Base-by-base conservation (phyloP, 2,113 vertebrate genomes). In the Furnarius figulus region DNA sequence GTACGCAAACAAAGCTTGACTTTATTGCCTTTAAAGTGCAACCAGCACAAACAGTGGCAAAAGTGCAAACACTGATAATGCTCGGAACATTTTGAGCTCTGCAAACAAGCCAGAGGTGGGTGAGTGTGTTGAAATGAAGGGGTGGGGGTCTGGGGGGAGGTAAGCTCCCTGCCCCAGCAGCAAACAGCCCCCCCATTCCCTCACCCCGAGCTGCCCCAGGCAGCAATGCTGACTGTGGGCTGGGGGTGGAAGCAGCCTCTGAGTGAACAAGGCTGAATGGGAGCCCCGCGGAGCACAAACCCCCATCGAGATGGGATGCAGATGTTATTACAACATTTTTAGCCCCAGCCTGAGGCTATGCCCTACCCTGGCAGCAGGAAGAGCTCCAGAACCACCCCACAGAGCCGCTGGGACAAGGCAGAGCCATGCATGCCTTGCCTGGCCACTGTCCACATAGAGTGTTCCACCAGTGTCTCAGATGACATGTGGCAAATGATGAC, bases 31-130 rank as follows among this genome's bases (percentile, higher is more conserved):
- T 90, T 86, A 93, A 92, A 96, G 73, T 53, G 79, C 96, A 94
- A 90, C 90, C 39, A 94, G 88, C 89, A 90, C 93, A 96, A 97
- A 95, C 87, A 96, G 89, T 53, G 95, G 94, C 91, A 97, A 94
- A 95, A 96, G 96, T 91, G 94, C 94, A 96, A 96, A 95, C 84
- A 95, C 66, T 92, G 95, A 97, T 96, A 96, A 72, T 68, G 77
- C 80, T 67, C 49, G 0, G 96, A 92, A 97, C 94, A 87, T 92
- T 92, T 22, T 55, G 94, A 87, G 93, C 93, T 94, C 70, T 37
- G 93, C 89, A 97, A 96, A 97, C 89, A 97, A 81, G 67, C 33
- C 39, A 2, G 86, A 86, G 87, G 70, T 80, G 42, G 79, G 78
- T 52, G 76, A 12, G 9, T 90, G 86, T 95, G 95, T 93, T 92